phyloP scores from a whole-genome alignment of 1,140 invertebrate species.

The Drosophila simulans region DNA sequence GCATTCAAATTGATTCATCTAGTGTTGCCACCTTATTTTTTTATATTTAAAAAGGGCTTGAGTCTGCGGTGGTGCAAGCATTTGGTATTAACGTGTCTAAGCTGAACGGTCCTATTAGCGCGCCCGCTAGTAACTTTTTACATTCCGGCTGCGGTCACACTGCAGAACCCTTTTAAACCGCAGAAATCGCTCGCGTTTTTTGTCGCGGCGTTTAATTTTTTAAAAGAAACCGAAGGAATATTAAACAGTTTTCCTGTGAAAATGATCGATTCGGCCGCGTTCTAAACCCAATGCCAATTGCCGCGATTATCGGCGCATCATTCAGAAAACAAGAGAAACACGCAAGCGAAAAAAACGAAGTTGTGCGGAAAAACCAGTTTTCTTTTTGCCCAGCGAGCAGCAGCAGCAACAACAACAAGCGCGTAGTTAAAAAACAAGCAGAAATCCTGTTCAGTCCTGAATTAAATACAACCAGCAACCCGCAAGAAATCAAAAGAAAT shows the following conservation, averaged over 20 bases:
- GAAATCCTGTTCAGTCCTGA: conserved; percentile 17
- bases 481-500: conserved; percentile 41
- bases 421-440: conserved; percentile 17
- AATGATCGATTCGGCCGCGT: not conserved
- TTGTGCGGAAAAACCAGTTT: conserved; percentile 65
- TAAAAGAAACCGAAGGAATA: not conserved
- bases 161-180: not conserved
- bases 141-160: not conserved
- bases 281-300: not conserved
- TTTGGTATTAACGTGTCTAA: not conserved
- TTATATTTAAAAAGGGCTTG: not conserved
- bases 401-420: conserved; percentile 14
- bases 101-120: not conserved
- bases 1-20: not conserved
- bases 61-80: not conserved
- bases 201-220: not conserved
- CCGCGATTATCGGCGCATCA: not conserved
- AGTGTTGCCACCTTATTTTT: not conserved
- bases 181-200: conserved; percentile 1
- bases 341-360: conserved; percentile 4
- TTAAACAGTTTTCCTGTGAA: not conserved
- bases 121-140: not conserved
- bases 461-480: not conserved
- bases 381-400: conserved; percentile 53
- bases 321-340: not conserved